These are phyloP conservation scores for Tetragnatha versicolor DNA, from an alignment of 1,140 invertebrate genomes.

Conservation along the genomic window DNA sequence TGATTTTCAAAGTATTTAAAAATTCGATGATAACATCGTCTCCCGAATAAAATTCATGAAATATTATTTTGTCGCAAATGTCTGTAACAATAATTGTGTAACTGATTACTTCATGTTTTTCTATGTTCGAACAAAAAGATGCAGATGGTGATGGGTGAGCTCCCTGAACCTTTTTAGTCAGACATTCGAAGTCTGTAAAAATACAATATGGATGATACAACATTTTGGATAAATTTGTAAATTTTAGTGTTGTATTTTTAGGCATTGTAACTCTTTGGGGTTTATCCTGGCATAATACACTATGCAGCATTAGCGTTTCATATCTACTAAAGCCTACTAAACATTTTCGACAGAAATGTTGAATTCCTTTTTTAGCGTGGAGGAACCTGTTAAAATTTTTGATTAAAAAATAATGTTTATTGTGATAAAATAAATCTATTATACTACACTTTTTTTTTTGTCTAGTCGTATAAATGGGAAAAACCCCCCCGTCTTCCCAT, in stretches of 20 bases:
- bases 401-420: constrained; percentile 28
- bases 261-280: neutral
- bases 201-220: neutral
- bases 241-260: neutral
- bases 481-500: neutral
- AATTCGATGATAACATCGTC: neutral
- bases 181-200: constrained; percentile 24
- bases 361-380: neutral
- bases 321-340: neutral
- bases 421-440: neutral
- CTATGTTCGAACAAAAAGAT: neutral
- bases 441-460: neutral
- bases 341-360: neutral
- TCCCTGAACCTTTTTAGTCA: neutral
- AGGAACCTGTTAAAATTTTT: constrained; percentile 11
- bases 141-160: neutral
- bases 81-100: neutral
- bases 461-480: neutral
- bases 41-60: neutral
- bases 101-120: neutral
- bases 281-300: neutral
- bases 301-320: neutral
- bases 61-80: neutral
- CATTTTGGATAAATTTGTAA: neutral
- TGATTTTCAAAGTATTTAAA: neutral